These are phyloP conservation scores for Gonatopus flavifemur DNA, from an alignment of 1,140 invertebrate species.

Conservation along the genomic window DNA sequence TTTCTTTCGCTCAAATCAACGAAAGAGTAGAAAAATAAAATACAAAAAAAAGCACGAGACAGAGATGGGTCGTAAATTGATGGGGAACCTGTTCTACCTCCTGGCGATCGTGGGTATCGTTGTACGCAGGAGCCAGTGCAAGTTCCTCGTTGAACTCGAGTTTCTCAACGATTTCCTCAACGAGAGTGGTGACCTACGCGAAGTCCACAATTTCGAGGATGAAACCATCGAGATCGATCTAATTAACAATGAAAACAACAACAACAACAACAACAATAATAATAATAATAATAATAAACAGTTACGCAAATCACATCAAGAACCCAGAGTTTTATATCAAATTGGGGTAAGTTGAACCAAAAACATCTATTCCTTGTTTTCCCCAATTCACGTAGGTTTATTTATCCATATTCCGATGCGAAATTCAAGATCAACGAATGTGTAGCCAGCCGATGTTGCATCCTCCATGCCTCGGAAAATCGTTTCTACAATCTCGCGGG, in stretches of 20 bases:
- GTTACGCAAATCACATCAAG: slow-evolving; percentile 30
- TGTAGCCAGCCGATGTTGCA: no score
- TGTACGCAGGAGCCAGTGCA: slow-evolving; percentile 15
- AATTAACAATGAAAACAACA: slow-evolving; percentile 35
- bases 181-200: slow-evolving; percentile 38
- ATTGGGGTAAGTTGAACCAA: slow-evolving; percentile 46
- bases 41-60: no score
- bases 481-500: no score
- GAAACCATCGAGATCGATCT: slow-evolving; percentile 48
- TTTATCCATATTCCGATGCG: no score
- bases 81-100: slow-evolving; percentile 14
- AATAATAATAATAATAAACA: slow-evolving; percentile 21
- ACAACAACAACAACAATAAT: background rate
- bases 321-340: slow-evolving; percentile 50
- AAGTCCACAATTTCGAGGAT: slow-evolving; percentile 43
- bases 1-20: no score
- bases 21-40: no score
- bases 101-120: slow-evolving; percentile 19
- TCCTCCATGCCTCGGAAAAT: no score
- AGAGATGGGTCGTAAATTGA: slow-evolving; percentile 11
- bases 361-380: no score
- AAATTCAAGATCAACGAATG: no score
- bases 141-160: slow-evolving; percentile 32
- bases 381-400: no score
- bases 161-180: slow-evolving; percentile 43